phyloP scores from a whole-genome alignment of 1,140 invertebrate species.

The Drosophila pseudoananassae region DNA sequence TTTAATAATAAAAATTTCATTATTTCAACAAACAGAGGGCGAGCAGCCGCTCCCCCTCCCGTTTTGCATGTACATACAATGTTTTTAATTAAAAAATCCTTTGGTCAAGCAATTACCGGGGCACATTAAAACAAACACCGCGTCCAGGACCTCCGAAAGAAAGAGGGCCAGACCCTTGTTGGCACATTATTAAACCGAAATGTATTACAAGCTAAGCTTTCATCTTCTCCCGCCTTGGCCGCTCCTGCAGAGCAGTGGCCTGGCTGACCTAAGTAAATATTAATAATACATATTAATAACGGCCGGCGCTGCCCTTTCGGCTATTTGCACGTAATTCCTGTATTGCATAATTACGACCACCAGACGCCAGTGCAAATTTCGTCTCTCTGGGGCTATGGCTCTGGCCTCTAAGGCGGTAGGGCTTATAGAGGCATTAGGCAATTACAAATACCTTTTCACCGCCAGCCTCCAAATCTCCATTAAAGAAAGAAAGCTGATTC shows the following conservation, averaged over 20 bases:
- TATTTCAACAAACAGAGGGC: constrained; percentile 64
- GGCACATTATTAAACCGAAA: constrained; percentile 63
- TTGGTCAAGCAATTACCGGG: constrained; percentile 78
- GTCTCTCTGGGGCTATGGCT: background rate
- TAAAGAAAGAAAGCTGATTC: background rate
- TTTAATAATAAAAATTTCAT: constrained; percentile 76
- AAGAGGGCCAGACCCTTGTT: constrained; percentile 51
- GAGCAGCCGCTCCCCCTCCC: background rate
- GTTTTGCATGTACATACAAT: constrained; percentile 62
- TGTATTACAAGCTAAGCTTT: constrained; percentile 71
- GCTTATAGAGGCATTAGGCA: constrained; percentile 67
- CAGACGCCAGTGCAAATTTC: constrained; percentile 12
- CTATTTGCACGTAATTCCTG: constrained; percentile 80
- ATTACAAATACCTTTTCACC: constrained; percentile 70
- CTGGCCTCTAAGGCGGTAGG: background rate
- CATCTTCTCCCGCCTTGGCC: constrained; percentile 44
- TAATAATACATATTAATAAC: constrained; percentile 84
- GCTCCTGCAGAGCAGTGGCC: background rate
- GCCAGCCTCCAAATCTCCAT: constrained; percentile 19
- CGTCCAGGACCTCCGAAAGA: constrained; percentile 26
- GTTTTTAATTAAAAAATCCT: constrained; percentile 82
- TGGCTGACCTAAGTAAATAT: constrained; percentile 83
- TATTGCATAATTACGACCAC: constrained; percentile 66
- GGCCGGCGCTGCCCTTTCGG: constrained; percentile 46
- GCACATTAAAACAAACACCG: constrained; percentile 75